Base-by-base conservation (phyloP, 2,797 vertebrate species). In the Coregonus suidteri region DNA sequence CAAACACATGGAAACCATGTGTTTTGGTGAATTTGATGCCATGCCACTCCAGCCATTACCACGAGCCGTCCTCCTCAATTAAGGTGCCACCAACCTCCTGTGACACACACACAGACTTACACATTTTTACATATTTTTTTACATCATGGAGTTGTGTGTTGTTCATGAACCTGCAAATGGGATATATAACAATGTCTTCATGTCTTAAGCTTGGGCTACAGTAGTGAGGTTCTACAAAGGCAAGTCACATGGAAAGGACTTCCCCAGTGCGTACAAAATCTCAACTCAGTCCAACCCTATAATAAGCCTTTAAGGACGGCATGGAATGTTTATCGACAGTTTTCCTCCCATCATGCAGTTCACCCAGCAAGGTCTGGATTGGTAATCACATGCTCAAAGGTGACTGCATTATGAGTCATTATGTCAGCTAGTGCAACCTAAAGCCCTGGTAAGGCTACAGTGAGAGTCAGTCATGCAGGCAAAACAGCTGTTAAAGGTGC, bases 371-470 rank as follows among this genome's bases (percentile, higher is more conserved):
- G 66, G 18, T 54, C 62, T 76, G 25, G n/a, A 70, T 56, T 37
- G 65, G 54, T 66, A 76, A 74, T 76, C 69, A 74, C 81, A 76
- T 75, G 71, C 70, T 70, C 1, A 69, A n/a, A n/a, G 69, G 34
- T 72, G 77, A 76, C 75, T 59, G 53, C 53, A 51, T 67, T 69
- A 65, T 71, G 81, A 79, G 66, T 51, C 56, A 65, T 69, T 47
- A 76, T 59, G 56, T 6, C 16, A 7, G 56, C 56, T 6, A 59
- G 56, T 30, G 56, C 31, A 56, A 31, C 35, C 35, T 30, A 37
- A 41, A 66, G 25, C 5, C 66, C 75, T 64, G 69, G 30, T 68
- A 1, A 65, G 4, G 16, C 11, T 18, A 59, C 56, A 18, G 16
- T 59, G 16, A 59, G 56, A 18, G 56, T 65, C 34, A 31, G 75